Conservation (phyloP, 2,888 invertebrate genomes). For the Himalopsyche anomala region DNA sequence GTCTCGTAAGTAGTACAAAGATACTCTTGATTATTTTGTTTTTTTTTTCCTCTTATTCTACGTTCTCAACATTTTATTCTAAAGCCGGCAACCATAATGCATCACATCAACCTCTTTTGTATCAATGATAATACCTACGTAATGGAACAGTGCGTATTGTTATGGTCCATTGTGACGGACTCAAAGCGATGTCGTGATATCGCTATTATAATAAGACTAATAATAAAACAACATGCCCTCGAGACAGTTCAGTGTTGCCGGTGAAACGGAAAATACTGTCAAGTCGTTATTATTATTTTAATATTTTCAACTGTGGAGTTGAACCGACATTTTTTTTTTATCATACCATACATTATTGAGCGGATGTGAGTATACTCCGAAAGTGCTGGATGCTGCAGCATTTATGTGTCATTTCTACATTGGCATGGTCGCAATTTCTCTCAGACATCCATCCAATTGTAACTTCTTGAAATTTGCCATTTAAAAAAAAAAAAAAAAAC, state of each 20-base stretch:
- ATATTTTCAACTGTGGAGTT: background rate
- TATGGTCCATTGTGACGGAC: constrained; percentile 11
- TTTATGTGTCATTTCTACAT: background rate
- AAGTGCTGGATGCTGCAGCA: background rate
- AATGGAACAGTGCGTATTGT: constrained; percentile 4
- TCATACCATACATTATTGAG: constrained; percentile 3
- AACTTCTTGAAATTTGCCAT: background rate
- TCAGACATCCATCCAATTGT: background rate
- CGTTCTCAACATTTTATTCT: no score
- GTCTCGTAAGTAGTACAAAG: no score
- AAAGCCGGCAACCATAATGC: background rate
- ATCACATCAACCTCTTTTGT: background rate
- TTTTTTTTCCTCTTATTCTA: no score
- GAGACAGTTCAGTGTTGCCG: background rate
- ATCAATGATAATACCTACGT: background rate
- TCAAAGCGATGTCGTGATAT: constrained; percentile 14
- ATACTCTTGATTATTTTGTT: no score
- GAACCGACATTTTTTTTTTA: background rate
- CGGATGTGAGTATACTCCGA: background rate
- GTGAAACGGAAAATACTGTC: background rate
- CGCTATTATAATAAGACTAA: background rate
- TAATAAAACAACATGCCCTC: background rate
- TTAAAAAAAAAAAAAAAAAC: no score
- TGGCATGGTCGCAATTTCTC: background rate
- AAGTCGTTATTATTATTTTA: background rate